Conservation (phyloP, 2,797 vertebrate genomes). For the Tragopan temminckii region DNA sequence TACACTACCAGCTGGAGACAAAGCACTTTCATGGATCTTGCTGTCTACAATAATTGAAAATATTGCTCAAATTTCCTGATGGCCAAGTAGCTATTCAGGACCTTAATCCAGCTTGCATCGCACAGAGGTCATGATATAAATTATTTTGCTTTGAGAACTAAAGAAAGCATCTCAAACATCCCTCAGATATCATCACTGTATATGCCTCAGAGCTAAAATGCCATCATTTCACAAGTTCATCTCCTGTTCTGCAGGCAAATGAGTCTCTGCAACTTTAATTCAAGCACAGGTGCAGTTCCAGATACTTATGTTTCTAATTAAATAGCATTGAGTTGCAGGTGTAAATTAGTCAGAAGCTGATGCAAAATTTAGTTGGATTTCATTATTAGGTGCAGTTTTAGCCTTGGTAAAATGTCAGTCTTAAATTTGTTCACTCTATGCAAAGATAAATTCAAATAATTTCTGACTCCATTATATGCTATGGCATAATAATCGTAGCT, state of each 20-base stretch:
- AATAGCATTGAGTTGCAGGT: constrained; percentile 15
- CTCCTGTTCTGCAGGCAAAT: not conserved
- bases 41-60: not conserved
- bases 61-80: not conserved
- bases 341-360: constrained; percentile 37
- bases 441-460: constrained; percentile 12
- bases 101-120: constrained; percentile 43
- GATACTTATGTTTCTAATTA: constrained; percentile 21
- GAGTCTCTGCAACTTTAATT: not conserved
- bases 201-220: not conserved
- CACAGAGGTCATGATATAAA: not conserved
- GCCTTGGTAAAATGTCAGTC: not conserved
- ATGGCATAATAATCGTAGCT: not conserved
- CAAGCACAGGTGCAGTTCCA: constrained; percentile 23
- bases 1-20: not conserved
- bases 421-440: not conserved
- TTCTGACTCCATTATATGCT: not conserved
- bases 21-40: not conserved
- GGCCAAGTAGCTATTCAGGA: not conserved
- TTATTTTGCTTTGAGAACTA: constrained; percentile 25
- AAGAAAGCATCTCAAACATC: constrained; percentile 29
- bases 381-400: constrained; percentile 12
- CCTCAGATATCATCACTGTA: not conserved
- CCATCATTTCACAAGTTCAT: not conserved
- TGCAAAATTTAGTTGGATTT: not conserved